Base-by-base conservation (phyloP, 1,140 invertebrate genomes). In the Pollicipes pollicipes region DNA sequence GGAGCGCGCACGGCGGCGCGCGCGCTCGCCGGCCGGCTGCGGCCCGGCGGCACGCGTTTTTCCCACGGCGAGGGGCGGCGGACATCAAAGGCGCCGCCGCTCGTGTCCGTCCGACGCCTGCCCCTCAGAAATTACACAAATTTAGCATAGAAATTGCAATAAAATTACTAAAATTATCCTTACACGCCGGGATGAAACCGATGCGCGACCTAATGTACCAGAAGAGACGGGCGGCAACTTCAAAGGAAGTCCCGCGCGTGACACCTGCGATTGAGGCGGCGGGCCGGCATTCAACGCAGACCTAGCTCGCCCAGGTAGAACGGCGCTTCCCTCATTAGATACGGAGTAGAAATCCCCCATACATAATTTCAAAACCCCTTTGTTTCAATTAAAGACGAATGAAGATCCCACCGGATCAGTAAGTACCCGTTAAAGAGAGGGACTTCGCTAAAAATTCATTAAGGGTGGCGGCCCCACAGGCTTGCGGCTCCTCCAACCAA, bases 241-340 rank as follows among this genome's bases (percentile, higher is more conserved):
- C 74, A 76, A 76, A 72, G 68, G 32, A 70, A 37, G 69, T 58
- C 45, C 74, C 73, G 74, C 75, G 75, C 75, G 75, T 75, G 74
- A 75, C 75, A 75, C 73, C 71, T 37, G 73, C 70, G 69, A 71
- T 73, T 73, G 75, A 71, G 71, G 75, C 72, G 68, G 10, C 45
- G 35, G 45, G 45, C 45, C 45, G 45, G 45, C 45, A 10, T 21
- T 58, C 45, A 58, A 2, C 17, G 17, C 45, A 58, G 10, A 58
- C 45, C 17, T 58, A 58, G 45, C 45, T 58, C 45, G 45, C 13
- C 2, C 67, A 45, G 45, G 68, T 68, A 63, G 32, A 73, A 68
- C 70, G 72, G 45, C 45, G 45, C 17, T 58, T 58, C 13, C 45
- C 45, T 58, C 45, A 58, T 58, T 58, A 58, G 45, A 58, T 21